Base-by-base conservation (phyloP, 2,113 vertebrate genomes). In the Camarhynchus parvulus region DNA sequence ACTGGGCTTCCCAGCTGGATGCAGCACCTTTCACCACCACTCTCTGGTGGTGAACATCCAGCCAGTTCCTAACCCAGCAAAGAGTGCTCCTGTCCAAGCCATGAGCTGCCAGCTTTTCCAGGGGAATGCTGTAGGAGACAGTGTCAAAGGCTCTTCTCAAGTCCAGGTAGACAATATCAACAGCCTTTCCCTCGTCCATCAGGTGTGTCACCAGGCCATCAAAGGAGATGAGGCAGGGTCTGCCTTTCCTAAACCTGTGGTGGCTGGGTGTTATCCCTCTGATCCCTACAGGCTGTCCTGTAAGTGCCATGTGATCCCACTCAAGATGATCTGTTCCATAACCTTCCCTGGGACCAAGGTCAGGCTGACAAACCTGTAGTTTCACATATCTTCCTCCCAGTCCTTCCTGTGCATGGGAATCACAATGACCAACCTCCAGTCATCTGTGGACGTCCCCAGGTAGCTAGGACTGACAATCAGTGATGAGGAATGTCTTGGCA, bases 1-100 rank as follows among this genome's bases (percentile, higher is more conserved):
- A 20, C 37, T 3, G 7, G 5, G 35, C 35, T 35, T 33, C 8
- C 5, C 9, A 52, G 1, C 12, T 24, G 3, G 1, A 8, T 61
- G 12, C 8, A 13, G 30, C 35, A 23, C 35, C 1, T 1, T 4
- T 69, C 30, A 28, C 15, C 35, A 19, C 3, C 6, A 19, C 15
- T 23, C 35, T 41, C 11, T 59, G 23, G 14, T 14, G 14, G 28
- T 12, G 12, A 12, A 11, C 24, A 30, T 50, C 37, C 67, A 50
- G 31, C 1, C 31, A 35, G 24, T 35, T 50, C 5, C 16, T n/a
- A 61, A 46, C 27, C 5, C 16, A 42, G 13, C 2, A 5, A n/a
- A 42, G 15, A 1, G 15, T 35, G 24, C 30, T 7, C 13, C 33
- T 46, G 5, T 15, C 35, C 46, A 52, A 52, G 46, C 15, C 10